Conservation (phyloP, 35 echinoderm and acorn worm genomes). For the Lytechinus pictus region DNA sequence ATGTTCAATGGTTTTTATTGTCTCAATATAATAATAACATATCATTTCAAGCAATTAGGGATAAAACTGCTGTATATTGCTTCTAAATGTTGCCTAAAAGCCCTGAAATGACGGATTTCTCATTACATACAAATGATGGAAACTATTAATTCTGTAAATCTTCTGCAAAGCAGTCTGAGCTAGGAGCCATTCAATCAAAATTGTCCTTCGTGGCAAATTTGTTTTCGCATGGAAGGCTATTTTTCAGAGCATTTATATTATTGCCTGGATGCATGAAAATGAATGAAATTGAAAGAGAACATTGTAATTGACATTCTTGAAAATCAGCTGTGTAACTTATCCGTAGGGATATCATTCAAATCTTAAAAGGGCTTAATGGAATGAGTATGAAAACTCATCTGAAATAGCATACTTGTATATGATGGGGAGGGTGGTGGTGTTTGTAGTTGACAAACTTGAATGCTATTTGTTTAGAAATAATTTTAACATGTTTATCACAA, state of each 20-base stretch:
- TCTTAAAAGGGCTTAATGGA: neutral
- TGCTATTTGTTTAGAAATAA: too few species aligned
- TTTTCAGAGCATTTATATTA: neutral
- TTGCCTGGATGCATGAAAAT: neutral
- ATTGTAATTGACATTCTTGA: conserved; percentile 36
- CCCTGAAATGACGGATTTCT: neutral
- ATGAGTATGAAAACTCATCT: neutral
- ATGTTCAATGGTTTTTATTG: neutral
- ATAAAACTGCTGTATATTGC: neutral
- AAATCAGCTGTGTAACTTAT: conserved; percentile 29
- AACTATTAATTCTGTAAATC: neutral
- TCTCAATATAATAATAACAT: neutral
- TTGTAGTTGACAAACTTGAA: neutral
- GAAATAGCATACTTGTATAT: neutral
- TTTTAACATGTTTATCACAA: neutral
- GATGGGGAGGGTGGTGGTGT: neutral
- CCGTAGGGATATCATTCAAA: neutral
- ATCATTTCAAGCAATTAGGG: neutral
- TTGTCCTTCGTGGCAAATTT: conserved; percentile 6
- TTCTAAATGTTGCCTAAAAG: neutral
- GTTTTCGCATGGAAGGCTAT: neutral
- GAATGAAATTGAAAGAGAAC: conserved; percentile 28
- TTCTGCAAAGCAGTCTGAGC: neutral
- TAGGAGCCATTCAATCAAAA: neutral
- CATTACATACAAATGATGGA: neutral